A percentile compares a stretch with the other conserved stretches of the same genome.
phyloP scores from a whole-genome alignment of 2,797 vertebrate species.

The Aeoliscus strigatus region DNA sequence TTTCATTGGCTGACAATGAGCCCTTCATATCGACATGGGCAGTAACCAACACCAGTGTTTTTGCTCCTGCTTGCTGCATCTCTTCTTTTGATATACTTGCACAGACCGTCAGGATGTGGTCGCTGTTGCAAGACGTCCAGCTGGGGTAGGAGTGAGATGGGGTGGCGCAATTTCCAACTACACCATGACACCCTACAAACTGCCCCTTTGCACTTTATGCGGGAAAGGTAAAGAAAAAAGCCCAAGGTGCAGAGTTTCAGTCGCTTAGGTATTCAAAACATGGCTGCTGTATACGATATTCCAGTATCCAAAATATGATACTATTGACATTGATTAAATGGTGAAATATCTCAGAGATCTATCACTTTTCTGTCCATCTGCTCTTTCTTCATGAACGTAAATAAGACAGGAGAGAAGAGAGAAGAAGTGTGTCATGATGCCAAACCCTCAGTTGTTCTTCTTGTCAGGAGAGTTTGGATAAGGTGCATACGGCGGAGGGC shows the following conservation, averaged over 20 bases:
- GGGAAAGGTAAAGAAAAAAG: conserved; percentile 21
- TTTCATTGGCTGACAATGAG: too few species aligned
- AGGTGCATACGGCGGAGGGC: conserved; percentile 85
- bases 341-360: conserved; percentile 23
- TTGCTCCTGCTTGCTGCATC: too few species aligned
- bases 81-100: too few species aligned
- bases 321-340: conserved; percentile 11
- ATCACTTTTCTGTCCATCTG: conserved; percentile 20
- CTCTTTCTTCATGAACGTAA: conserved; percentile 25
- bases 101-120: too few species aligned
- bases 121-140: too few species aligned
- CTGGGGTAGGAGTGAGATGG: too few species aligned
- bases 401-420: conserved; percentile 31
- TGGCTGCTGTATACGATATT: conserved; percentile 3
- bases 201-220: not conserved
- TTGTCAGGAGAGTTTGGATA: conserved; percentile 80
- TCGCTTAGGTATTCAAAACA: conserved; percentile 12
- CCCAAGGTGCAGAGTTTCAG: conserved; percentile 6
- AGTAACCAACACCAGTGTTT: too few species aligned
- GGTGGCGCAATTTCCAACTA: too few species aligned
- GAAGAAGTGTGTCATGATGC: conserved; percentile 22
- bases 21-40: too few species aligned
- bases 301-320: conserved; percentile 21
- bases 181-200: too few species aligned
- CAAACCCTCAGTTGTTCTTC: conserved; percentile 73